Base-by-base conservation (phyloP, 1,140 invertebrate genomes). In the Marisa cornuarietis region DNA sequence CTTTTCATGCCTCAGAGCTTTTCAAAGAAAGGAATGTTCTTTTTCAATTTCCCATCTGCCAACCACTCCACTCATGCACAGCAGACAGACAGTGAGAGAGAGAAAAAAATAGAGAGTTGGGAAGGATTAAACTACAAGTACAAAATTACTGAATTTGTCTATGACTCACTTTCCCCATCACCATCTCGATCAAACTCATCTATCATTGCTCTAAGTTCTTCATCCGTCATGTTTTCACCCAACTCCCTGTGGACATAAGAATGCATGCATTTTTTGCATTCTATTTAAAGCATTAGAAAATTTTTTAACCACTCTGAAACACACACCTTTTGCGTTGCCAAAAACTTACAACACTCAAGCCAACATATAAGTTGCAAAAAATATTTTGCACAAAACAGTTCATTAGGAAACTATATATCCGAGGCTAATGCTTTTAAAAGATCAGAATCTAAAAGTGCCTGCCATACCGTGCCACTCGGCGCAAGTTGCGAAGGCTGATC, bases 121-220 rank as follows among this genome's bases (percentile, higher is more conserved):
- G 31, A 42, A 20, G 42, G 63, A 52, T 77, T 22, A 11, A 71
- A 62, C 58, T 42, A 65, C 61, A 58, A 42, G 24, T 62, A 42
- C n/a, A 62, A 22, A 73, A 2, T 63, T 42, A 42, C 2, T 54
- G 10, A 66, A 22, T 9, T 22, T 54, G 18, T 31, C 10, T 69
- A n/a, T 52, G 24, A 86, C 89, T 90, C 84, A 91, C 91, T 91
- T 85, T 91, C 90, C 68, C 91, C 91, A 87, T 91, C 91, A 10
- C 87, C 87, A 80, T 92, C 90, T 71, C 84, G 85, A 80, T 92
- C 91, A 88, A 92, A 92, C 80, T 92, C 91, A 82, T 91, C 90
- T 79, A 92, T 92, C 91, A 92, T 92, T 13, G 90, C 89, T 80
- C 88, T 80, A n/a, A 92, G 78, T 82, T 92, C 91, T 58, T 91